These are phyloP conservation scores for Phorcus lineatus DNA, from an alignment of 2,888 invertebrate species.

Conservation along the genomic window DNA sequence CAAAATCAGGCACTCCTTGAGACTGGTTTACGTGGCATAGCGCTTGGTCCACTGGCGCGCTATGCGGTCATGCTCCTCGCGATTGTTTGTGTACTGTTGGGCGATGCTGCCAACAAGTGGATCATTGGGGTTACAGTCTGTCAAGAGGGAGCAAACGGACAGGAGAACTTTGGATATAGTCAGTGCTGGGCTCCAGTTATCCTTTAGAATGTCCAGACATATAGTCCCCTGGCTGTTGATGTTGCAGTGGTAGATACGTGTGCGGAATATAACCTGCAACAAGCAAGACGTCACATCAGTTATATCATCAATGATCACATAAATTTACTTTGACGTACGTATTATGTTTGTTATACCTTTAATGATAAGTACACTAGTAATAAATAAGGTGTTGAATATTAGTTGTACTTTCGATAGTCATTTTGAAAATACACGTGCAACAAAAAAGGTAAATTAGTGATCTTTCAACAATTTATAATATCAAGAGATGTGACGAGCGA, in stretches of 20 bases:
- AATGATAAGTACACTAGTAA: too few relatives aligned
- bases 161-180: slow-evolving; percentile 98
- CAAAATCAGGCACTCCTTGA: background rate
- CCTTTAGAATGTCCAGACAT: slow-evolving; percentile 96
- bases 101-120: slow-evolving; percentile 98
- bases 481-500: too few relatives aligned
- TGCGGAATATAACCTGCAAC: slow-evolving; percentile 84
- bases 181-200: slow-evolving; percentile 98
- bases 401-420: too few relatives aligned
- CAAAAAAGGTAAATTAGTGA: background rate
- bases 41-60: slow-evolving; percentile 99
- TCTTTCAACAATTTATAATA: background rate
- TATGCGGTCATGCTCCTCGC: slow-evolving; percentile 97
- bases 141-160: slow-evolving; percentile 96
- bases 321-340: too few relatives aligned
- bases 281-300: slow-evolving; percentile 7
- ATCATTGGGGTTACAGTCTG: slow-evolving; percentile 99
- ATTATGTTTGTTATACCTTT: too few relatives aligned
- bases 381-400: too few relatives aligned
- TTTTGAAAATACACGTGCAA: background rate
- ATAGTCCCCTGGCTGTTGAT: slow-evolving; percentile 99
- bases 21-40: slow-evolving; percentile 83
- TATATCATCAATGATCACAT: background rate
- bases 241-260: slow-evolving; percentile 99
- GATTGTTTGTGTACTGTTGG: slow-evolving; percentile 96